phyloP scores from a whole-genome alignment of 1,140 invertebrate genomes.

The Cylas formicarius region DNA sequence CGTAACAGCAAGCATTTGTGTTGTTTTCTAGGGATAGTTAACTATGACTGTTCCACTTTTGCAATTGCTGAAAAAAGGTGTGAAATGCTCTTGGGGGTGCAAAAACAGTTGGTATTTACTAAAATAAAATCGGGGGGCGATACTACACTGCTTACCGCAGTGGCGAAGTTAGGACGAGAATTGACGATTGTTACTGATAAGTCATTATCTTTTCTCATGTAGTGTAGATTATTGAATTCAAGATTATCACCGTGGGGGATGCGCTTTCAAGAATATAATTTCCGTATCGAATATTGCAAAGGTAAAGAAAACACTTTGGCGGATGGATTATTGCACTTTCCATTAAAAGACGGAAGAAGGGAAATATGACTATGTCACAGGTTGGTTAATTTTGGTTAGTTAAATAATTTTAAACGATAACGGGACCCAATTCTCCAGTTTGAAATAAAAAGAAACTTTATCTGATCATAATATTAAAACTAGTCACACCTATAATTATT shows the following conservation, averaged over 20 bases:
- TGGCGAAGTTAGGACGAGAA: conserved; percentile 6
- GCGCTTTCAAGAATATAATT: conserved; percentile 41
- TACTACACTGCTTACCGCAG: conserved; percentile 10
- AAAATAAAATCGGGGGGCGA: conserved; percentile 25
- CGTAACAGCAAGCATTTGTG: background rate
- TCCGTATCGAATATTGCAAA: conserved; percentile 35
- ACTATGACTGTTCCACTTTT: conserved; percentile 10
- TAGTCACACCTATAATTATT: conserved; percentile 5
- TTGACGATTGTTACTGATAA: conserved; percentile 41
- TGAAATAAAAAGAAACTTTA: background rate
- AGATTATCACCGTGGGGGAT: conserved; percentile 42
- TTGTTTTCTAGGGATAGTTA: conserved; percentile 3
- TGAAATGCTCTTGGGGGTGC: background rate
- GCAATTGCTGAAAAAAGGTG: conserved; percentile 7
- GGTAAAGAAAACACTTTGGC: conserved; percentile 23
- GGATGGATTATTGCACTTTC: conserved; percentile 24
- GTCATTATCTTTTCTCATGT: conserved; percentile 40
- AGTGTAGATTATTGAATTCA: conserved; percentile 36
- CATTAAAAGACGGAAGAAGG: conserved; percentile 4
- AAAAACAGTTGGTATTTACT: background rate
- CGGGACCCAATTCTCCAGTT: conserved; percentile 8
- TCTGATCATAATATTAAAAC: background rate
- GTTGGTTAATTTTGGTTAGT: background rate
- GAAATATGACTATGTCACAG: background rate
- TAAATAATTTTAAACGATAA: conserved; percentile 8